Conservation (phyloP, 2,113 vertebrate genomes). For the Danio rerio region GRCz12tu NC_133184.1:18099501-18100000, state of each 20-base stretch:
- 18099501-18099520: too few relatives aligned
- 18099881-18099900: not conserved
- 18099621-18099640: not conserved
- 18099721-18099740: not conserved
- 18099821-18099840: too few relatives aligned
- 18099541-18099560: too few relatives aligned
- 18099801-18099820: too few relatives aligned
- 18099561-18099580: too few relatives aligned
- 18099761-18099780: too few relatives aligned
- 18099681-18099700: not conserved
- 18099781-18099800: too few relatives aligned
- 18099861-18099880: not conserved
- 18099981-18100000: constrained; percentile 21
- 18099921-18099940: not conserved
- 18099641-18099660: not conserved
- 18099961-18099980: not conserved
- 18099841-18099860: not conserved
- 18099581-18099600: not conserved
- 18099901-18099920: not conserved
- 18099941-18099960: not conserved
- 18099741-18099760: not conserved
- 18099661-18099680: not conserved
- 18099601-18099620: not conserved
- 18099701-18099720: too few relatives aligned
- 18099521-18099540: too few relatives aligned